These are phyloP conservation scores for Miichthys miiuy DNA, from an alignment of 2,797 vertebrate genomes.

Conservation along the genomic window DNA sequence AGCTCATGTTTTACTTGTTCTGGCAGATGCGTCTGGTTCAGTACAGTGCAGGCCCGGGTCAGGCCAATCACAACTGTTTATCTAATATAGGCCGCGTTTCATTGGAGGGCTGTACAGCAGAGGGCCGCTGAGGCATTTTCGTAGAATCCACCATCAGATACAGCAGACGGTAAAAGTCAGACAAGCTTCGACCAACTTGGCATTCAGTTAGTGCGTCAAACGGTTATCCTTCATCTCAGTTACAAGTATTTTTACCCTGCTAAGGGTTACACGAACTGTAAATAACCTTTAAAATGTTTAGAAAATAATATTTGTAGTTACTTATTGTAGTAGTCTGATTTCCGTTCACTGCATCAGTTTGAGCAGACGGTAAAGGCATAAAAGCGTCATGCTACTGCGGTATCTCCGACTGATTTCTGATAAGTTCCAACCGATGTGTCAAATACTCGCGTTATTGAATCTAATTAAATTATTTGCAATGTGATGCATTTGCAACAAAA, in stretches of 20 bases:
- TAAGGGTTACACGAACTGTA: too few relatives aligned
- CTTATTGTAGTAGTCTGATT: neutral
- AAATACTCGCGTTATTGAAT: neutral
- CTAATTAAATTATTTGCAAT: neutral
- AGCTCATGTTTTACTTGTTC: too few relatives aligned
- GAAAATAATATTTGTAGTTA: neutral
- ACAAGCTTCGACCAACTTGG: neutral
- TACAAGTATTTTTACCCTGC: neutral
- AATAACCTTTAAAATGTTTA: neutral
- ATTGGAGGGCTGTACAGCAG: too few relatives aligned
- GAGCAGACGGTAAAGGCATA: neutral
- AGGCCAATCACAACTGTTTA: too few relatives aligned
- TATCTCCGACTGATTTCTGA: neutral
- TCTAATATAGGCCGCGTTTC: too few relatives aligned
- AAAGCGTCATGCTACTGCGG: neutral
- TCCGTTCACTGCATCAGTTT: neutral
- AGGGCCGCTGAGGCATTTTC: too few relatives aligned
- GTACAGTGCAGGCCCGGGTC: too few relatives aligned
- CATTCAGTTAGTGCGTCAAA: neutral
- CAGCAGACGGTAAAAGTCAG: neutral
- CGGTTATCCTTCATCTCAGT: too few relatives aligned
- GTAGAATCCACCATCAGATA: neutral
- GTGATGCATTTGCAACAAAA: neutral
- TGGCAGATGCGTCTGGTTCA: too few relatives aligned
- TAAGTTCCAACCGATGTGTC: neutral